phyloP scores from a whole-genome alignment of 2,797 vertebrate genomes.

The Onychomys leucogaster region DNA sequence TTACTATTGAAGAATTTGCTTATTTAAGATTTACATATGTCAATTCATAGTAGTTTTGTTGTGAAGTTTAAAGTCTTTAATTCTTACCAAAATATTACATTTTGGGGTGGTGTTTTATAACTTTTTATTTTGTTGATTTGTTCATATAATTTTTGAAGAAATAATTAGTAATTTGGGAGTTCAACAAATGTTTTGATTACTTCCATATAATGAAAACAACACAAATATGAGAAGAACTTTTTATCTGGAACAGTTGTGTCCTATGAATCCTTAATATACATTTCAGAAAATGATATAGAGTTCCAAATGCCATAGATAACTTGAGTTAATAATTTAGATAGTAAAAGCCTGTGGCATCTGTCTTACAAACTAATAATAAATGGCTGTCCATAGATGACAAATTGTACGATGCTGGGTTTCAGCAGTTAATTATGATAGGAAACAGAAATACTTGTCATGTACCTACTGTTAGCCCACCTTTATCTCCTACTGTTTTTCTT shows the following conservation, averaged over 20 bases:
- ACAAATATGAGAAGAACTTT: neutral
- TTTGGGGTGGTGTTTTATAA: neutral
- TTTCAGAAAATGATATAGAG: neutral
- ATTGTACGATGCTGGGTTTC: conserved; percentile 21
- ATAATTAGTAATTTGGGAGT: neutral
- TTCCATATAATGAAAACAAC: neutral
- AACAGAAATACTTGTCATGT: neutral
- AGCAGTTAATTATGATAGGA: conserved; percentile 17
- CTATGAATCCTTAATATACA: conserved; percentile 6
- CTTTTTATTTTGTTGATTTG: neutral
- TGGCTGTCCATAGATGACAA: conserved; percentile 2
- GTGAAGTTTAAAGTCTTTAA: neutral
- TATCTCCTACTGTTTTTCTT: conserved; percentile 1
- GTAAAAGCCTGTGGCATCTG: conserved; percentile 39
- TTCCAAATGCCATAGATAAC: neutral
- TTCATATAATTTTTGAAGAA: conserved; percentile 1
- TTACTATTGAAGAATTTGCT: neutral
- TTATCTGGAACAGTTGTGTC: neutral
- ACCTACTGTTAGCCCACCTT: neutral
- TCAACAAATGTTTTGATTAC: neutral
- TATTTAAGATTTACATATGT: neutral
- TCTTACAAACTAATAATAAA: conserved; percentile 49
- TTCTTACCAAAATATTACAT: conserved; percentile 11
- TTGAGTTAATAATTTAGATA: neutral
- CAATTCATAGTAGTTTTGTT: neutral